phyloP scores from a whole-genome alignment of 2,113 vertebrate species.

The Rhagologus leucostigma region DNA sequence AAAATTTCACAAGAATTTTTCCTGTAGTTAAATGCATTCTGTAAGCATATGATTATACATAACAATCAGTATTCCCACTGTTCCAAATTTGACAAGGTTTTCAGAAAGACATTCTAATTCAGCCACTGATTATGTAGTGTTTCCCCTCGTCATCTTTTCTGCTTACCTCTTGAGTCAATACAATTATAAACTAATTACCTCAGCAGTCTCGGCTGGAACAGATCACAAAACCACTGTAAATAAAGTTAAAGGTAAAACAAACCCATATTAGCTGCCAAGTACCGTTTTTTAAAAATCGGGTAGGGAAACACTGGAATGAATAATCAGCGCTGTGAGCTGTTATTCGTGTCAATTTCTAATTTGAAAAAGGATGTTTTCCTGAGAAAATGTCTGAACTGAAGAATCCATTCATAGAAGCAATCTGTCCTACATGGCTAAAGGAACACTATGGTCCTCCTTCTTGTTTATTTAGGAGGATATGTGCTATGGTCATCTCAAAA shows the following conservation, averaged over 20 bases:
- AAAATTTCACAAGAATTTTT: background rate
- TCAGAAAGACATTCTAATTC: background rate
- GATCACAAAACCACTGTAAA: background rate
- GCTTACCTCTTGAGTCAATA: background rate
- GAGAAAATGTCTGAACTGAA: background rate
- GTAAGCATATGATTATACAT: background rate
- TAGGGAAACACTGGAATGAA: background rate
- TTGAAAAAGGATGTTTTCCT: background rate
- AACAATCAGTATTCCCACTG: background rate
- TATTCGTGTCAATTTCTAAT: background rate
- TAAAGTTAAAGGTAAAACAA: background rate
- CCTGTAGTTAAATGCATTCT: background rate
- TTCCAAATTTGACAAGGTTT: background rate
- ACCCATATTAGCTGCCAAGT: background rate
- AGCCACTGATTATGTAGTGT: background rate
- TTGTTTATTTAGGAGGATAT: background rate
- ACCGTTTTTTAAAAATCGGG: background rate
- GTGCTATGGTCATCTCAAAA: background rate
- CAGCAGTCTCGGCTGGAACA: background rate
- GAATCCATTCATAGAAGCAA: background rate
- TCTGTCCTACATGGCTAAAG: background rate
- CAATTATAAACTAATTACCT: background rate
- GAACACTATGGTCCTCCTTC: background rate
- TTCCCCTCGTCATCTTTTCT: background rate
- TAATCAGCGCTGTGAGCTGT: background rate